Base-by-base conservation (phyloP, 2,888 invertebrate species). In the Xanthorhoe spadicearia region DNA sequence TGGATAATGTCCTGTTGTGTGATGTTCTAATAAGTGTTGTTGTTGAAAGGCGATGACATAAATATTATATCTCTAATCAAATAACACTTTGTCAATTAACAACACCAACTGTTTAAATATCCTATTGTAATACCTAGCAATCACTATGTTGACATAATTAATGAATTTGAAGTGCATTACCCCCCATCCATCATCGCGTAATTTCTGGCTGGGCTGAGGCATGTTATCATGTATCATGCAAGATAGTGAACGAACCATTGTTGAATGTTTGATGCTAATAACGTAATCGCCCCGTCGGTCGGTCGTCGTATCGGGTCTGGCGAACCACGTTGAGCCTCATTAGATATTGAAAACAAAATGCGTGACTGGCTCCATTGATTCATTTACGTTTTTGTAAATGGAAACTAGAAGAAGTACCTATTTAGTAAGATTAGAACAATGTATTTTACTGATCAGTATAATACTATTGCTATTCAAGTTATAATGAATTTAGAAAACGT, bases 401-500 rank as follows among this genome's bases (percentile, higher is more conserved):
- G 13, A 13, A 43, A 3, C 38, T 43, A 3, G 13, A 6, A 32
- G 32, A 23, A 23, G 6, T 43, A 43, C 13, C 13, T n/a, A n/a
- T n/a, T n/a, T n/a, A n/a, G n/a, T n/a, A n/a, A n/a, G n/a, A n/a
- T n/a, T n/a, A n/a, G n/a, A n/a, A n/a, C n/a, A 43, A 43, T 4
- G 13, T 43, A 43, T 48, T 48, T 48, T 7, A 48, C 48, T 43
- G 15, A 32, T 17, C 10, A 54, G 43, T 57, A 57, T n/a, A 7
- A 19, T 10, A 51, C 52, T 49, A 6, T 13, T 28, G 55, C 17
- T 58, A 4, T 49, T 57, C 46, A 46, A 43, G 5, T 38, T 43
- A 43, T 35, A 57, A 67, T 53, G 50, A 10, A 43, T 28, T 17
- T 68, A 64, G 68, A 68, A 64, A 68, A 56, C 61, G 56, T 43